Evolutionary conservation across 2,888 invertebrate genomes (phyloP).

Genomic region (Selenia dentaria): DNA sequence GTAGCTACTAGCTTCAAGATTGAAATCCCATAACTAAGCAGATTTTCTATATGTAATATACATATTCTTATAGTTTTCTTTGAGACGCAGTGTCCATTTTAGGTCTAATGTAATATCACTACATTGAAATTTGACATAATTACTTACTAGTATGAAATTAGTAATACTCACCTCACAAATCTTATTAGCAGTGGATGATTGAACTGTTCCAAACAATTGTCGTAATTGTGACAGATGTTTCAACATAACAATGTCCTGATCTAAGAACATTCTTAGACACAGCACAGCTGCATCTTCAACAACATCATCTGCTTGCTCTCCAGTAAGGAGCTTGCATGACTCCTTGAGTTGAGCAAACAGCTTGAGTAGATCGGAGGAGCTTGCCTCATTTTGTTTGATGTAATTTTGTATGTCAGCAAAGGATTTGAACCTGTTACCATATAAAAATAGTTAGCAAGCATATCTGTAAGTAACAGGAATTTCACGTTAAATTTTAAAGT

Average conservation of each 20-base stretch:
- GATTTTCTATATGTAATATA: too few species aligned
- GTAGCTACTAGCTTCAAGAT: too few species aligned
- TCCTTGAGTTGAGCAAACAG: constrained; percentile 57
- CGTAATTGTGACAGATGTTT: constrained; percentile 84
- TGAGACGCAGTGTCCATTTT: too few species aligned
- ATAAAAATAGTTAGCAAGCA: too few species aligned
- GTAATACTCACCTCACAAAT: constrained; percentile 84
- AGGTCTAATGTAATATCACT: too few species aligned
- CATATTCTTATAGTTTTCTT: too few species aligned
- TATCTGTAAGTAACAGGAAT: too few species aligned
- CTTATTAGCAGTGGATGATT: constrained; percentile 78
- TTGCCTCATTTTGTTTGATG: constrained; percentile 63
- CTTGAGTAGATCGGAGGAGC: constrained; percentile 58
- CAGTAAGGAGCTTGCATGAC: constrained; percentile 69
- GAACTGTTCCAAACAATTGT: constrained; percentile 85
- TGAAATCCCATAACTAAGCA: too few species aligned
- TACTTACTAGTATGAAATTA: too few species aligned
- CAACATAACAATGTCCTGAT: constrained; percentile 83
- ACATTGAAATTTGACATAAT: too few species aligned
- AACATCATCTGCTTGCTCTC: constrained; percentile 83
- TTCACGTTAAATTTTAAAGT: too few species aligned
- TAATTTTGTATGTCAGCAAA: constrained; percentile 77
- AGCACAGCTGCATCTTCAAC: constrained; percentile 87
- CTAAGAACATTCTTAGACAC: constrained; percentile 85
- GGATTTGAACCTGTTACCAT: constrained; percentile 74